A percentile compares a stretch with the other conserved stretches of the same genome.
Evolutionary conservation across 1,140 invertebrate species (phyloP).

Genomic region (Lepidostoma basale): DNA sequence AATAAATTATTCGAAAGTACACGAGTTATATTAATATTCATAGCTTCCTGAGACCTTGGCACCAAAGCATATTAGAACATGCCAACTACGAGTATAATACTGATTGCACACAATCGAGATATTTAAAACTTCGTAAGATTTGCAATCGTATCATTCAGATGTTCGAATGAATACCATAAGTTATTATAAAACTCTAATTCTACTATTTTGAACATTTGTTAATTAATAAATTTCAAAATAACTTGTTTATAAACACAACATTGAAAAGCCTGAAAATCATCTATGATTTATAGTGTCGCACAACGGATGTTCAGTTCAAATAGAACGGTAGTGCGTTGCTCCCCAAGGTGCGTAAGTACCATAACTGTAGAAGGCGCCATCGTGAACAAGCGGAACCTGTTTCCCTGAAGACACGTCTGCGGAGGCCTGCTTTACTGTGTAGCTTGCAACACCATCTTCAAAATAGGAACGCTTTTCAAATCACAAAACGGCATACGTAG

Average conservation of each 20-base stretch:
- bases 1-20: background rate
- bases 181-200: no score
- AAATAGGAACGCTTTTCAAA: background rate
- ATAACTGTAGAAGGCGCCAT: background rate
- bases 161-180: no score
- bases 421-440: background rate
- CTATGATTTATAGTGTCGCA: background rate
- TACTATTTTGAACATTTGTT: no score
- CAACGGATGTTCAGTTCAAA: background rate
- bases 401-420: background rate
- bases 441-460: background rate
- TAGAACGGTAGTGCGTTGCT: background rate
- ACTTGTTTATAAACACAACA: no score
- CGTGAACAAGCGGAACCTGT: constrained; percentile 1
- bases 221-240: no score
- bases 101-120: no score
- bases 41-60: background rate
- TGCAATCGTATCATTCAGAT: no score
- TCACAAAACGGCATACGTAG: background rate
- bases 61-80: background rate
- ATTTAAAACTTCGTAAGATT: no score
- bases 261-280: no score
- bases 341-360: constrained; percentile 1
- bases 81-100: no score
- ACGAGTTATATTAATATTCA: background rate